phyloP scores from a whole-genome alignment of 1,140 invertebrate genomes.

The Temnothorax longispinosus region DNA sequence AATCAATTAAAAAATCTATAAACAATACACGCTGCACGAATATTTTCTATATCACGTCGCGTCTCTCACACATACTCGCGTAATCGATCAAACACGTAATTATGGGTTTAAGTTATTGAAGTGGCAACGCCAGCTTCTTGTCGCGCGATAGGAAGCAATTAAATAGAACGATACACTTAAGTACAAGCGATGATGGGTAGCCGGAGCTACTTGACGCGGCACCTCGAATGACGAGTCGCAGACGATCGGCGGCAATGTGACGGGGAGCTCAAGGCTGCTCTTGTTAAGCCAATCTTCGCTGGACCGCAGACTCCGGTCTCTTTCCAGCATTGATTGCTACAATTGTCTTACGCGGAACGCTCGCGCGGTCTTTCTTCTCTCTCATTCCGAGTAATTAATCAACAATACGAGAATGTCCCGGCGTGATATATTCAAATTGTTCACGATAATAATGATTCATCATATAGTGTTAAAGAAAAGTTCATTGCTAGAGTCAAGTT shows the following conservation, averaged over 20 bases:
- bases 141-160: not conserved
- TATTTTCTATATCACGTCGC: not conserved
- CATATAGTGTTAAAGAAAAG: not conserved
- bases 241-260: constrained; percentile 16
- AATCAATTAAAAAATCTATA: not conserved
- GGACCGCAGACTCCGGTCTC: constrained; percentile 30
- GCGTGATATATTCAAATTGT: constrained; percentile 8
- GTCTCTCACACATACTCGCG: not conserved
- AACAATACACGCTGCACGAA: not conserved
- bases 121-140: not conserved
- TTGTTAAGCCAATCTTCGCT: constrained; percentile 76
- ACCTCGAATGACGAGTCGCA: constrained; percentile 49
- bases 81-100: not conserved
- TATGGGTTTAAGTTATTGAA: constrained; percentile 2
- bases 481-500: not conserved
- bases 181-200: constrained; percentile 32
- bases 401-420: not conserved
- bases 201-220: constrained; percentile 37
- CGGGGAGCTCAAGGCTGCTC: constrained; percentile 72
- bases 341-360: constrained; percentile 46
- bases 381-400: constrained; percentile 28
- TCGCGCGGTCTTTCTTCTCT: not conserved
- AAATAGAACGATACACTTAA: constrained; percentile 34
- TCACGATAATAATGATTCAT: constrained; percentile 6
- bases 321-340: constrained; percentile 63